A percentile compares a stretch with the other conserved stretches of the same genome.
Conservation (phyloP, 2,888 invertebrate genomes). For the Frankliniella intonsa region DNA sequence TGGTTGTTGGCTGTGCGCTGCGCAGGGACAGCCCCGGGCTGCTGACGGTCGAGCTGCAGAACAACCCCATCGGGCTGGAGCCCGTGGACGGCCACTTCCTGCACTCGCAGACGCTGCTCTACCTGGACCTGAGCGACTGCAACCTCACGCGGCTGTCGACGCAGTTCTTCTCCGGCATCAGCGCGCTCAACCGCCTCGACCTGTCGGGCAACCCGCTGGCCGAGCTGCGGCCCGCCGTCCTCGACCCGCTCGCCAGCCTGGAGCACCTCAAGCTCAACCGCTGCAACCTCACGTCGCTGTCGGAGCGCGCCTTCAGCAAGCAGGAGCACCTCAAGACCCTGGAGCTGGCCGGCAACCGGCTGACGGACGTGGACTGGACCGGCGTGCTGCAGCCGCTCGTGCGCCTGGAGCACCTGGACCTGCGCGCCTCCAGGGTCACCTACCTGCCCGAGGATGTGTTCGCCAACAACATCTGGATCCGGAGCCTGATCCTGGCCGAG, state of each 20-base stretch:
- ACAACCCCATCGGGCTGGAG: constrained; percentile 57
- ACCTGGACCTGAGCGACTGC: constrained; percentile 63
- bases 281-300: constrained; percentile 58
- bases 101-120: constrained; percentile 60
- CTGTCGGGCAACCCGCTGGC: constrained; percentile 63
- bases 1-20: no score
- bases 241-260: constrained; percentile 60
- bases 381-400: constrained; percentile 56
- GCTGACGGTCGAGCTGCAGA: constrained; percentile 64
- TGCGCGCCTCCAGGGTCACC: constrained; percentile 57
- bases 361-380: constrained; percentile 55
- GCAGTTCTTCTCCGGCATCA: constrained; percentile 62
- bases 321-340: constrained; percentile 59
- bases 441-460: constrained; percentile 62
- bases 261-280: constrained; percentile 61
- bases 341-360: constrained; percentile 58
- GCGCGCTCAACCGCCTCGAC: constrained; percentile 63
- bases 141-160: constrained; percentile 56
- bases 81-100: constrained; percentile 61
- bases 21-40: constrained; percentile 63
- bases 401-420: constrained; percentile 59
- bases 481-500: constrained; percentile 59
- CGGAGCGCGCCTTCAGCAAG: constrained; percentile 54
- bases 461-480: constrained; percentile 59
- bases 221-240: constrained; percentile 54